phyloP scores from a whole-genome alignment of 2,797 vertebrate species.

The Sebastes trivittatus region DNA sequence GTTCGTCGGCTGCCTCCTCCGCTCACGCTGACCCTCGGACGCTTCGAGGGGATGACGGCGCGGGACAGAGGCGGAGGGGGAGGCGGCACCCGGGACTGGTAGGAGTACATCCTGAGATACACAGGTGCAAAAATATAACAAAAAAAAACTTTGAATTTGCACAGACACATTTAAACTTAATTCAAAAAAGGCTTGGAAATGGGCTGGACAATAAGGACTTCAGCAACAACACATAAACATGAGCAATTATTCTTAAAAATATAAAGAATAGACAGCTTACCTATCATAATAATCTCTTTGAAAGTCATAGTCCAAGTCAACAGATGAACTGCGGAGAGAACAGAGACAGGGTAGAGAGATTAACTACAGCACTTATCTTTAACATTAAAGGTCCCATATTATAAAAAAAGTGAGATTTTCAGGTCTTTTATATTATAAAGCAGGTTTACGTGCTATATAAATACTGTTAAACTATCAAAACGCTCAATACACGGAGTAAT shows the following conservation, averaged over 20 bases:
- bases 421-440: too few species aligned
- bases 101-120: conserved; percentile 85
- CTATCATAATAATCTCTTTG: conserved; percentile 91
- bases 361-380: not conserved
- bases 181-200: too few species aligned
- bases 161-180: too few species aligned
- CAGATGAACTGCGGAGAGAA: conserved; percentile 68
- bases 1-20: conserved; percentile 83
- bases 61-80: conserved; percentile 87
- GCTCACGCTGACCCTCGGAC: conserved; percentile 87
- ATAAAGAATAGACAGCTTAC: conserved; percentile 60
- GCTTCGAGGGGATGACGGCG: conserved; percentile 87
- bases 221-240: not conserved
- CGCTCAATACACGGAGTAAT: too few species aligned
- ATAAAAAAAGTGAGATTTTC: too few species aligned
- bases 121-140: too few species aligned
- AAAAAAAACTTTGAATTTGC: too few species aligned
- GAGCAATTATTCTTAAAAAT: not conserved
- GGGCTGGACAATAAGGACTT: not conserved
- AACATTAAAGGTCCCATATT: too few species aligned
- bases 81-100: conserved; percentile 84
- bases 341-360: not conserved
- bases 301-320: conserved; percentile 90
- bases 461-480: too few species aligned
- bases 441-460: too few species aligned